phyloP scores from a whole-genome alignment of 2,797 vertebrate species.

The Spondyliosoma cantharus region DNA sequence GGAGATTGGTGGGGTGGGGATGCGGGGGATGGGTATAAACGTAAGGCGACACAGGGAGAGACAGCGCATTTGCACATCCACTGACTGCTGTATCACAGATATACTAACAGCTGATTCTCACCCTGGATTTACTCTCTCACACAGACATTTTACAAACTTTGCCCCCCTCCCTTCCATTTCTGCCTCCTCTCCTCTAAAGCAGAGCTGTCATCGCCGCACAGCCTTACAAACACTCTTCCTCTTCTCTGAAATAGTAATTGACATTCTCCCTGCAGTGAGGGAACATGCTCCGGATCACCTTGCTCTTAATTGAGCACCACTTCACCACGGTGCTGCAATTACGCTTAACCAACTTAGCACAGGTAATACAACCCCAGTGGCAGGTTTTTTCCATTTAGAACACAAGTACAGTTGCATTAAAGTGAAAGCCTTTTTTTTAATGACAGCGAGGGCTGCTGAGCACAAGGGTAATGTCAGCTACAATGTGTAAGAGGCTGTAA shows the following conservation, averaged over 20 bases:
- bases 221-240: slow-evolving; percentile 54
- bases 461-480: slow-evolving; percentile 56
- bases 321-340: slow-evolving; percentile 65
- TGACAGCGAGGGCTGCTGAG: slow-evolving; percentile 57
- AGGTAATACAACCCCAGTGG: slow-evolving; percentile 63
- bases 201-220: slow-evolving; percentile 59
- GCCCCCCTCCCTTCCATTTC: slow-evolving; percentile 26
- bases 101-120: slow-evolving; percentile 75
- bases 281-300: slow-evolving; percentile 67
- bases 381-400: slow-evolving; percentile 56
- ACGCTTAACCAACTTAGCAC: slow-evolving; percentile 61
- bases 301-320: slow-evolving; percentile 74
- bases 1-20: slow-evolving; percentile 51
- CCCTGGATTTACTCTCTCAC: slow-evolving; percentile 54
- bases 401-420: slow-evolving; percentile 46
- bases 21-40: slow-evolving; percentile 72
- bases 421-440: slow-evolving; percentile 41
- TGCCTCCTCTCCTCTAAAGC: slow-evolving; percentile 44
- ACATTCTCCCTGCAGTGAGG: slow-evolving; percentile 73
- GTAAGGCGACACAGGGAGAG: slow-evolving; percentile 46
- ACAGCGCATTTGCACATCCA: slow-evolving; percentile 55
- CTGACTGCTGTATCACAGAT: slow-evolving; percentile 71
- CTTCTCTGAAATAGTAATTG: slow-evolving; percentile 68
- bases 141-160: slow-evolving; percentile 59
- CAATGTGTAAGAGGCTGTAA: slow-evolving; percentile 48